These are phyloP conservation scores for Graptemys geographica DNA, from an alignment of 2,797 vertebrate species.

Conservation along the genomic window DNA sequence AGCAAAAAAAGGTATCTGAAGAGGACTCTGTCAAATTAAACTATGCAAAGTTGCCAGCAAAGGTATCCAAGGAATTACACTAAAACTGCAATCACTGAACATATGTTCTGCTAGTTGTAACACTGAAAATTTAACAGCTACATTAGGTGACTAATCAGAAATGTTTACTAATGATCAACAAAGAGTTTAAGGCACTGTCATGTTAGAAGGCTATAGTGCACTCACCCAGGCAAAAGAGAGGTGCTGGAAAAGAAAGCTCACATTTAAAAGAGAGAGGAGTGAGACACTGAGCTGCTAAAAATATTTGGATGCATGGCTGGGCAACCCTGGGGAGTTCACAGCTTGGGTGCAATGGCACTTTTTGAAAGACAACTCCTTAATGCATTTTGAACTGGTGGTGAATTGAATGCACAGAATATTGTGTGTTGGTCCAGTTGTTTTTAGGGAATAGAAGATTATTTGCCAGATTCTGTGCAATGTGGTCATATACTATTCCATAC, in stretches of 20 bases:
- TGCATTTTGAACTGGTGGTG: not conserved
- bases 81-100: not conserved
- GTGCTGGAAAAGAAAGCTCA: not conserved
- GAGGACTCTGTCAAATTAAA: not conserved
- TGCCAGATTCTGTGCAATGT: not conserved
- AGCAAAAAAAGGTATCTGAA: not conserved
- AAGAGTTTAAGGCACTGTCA: not conserved
- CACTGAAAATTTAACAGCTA: not conserved
- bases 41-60: not conserved
- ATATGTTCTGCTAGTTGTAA: conserved; percentile 5
- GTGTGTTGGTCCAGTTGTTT: not conserved
- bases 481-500: not conserved
- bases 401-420: not conserved
- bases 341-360: not conserved
- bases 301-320: not conserved
- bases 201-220: not conserved
- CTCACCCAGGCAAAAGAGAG: not conserved
- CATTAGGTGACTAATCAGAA: conserved; percentile 29
- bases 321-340: not conserved
- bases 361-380: not conserved
- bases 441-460: not conserved
- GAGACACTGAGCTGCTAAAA: not conserved
- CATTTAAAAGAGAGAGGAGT: not conserved
- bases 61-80: conserved; percentile 4
- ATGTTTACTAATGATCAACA: not conserved